Conservation (phyloP, 2,888 invertebrate species). For the Galerucella calmariensis region DNA sequence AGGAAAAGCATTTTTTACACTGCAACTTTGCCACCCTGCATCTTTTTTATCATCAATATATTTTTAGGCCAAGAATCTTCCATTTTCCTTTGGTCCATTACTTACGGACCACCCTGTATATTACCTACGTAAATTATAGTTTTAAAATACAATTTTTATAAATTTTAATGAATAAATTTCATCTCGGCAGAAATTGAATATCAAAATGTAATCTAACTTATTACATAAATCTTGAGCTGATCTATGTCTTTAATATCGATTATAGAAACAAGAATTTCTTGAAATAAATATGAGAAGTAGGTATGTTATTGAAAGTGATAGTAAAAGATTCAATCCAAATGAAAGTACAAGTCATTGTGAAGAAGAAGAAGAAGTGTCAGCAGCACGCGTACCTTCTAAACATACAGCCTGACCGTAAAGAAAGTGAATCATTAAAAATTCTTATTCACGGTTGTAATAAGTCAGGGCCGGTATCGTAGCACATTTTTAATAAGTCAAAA, state of each 20-base stretch:
- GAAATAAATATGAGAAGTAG: not conserved
- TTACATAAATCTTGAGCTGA: not conserved
- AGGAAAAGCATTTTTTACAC: too few species aligned
- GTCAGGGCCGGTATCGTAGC: not conserved
- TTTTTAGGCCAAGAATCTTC: too few species aligned
- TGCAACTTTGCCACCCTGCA: too few species aligned
- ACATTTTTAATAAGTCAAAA: not conserved
- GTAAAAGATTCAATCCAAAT: conserved; percentile 21
- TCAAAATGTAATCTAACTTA: too few species aligned
- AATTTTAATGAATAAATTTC: too few species aligned
- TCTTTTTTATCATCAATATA: too few species aligned
- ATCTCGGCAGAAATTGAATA: too few species aligned
- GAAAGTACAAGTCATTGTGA: conserved; percentile 25
- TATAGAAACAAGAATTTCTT: not conserved
- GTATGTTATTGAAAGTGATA: conserved; percentile 29
- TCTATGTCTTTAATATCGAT: not conserved
- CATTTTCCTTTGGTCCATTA: too few species aligned
- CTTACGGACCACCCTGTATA: too few species aligned
- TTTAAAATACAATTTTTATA: too few species aligned
- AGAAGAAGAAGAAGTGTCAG: not conserved
- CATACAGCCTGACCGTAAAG: conserved; percentile 8
- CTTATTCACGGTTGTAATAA: conserved; percentile 14
- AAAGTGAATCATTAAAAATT: conserved; percentile 35
- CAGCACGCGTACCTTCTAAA: conserved; percentile 13
- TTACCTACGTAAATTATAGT: too few species aligned